Percentiles rank a stretch among this genome's conserved stretches.
Conservation (phyloP, 2,113 vertebrate species). For the Chamaea fasciata region DNA sequence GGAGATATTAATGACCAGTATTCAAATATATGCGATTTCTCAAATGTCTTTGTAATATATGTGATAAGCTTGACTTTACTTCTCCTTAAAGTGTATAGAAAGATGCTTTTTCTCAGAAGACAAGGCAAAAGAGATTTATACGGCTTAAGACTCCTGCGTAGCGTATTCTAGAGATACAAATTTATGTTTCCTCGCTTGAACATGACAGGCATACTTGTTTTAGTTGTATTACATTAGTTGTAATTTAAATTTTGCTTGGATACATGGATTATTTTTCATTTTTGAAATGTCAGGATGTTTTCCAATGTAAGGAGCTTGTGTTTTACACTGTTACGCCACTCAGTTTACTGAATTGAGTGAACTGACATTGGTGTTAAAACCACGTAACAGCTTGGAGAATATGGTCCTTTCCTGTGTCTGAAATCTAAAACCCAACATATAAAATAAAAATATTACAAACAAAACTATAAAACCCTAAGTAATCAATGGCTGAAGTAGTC, state of each 20-base stretch:
- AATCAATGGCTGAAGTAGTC: background rate
- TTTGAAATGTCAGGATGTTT: background rate
- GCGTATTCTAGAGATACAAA: background rate
- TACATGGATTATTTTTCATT: background rate
- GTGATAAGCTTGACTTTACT: background rate
- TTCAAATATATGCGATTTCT: background rate
- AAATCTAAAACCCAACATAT: background rate
- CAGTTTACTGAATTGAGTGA: background rate
- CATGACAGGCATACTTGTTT: background rate
- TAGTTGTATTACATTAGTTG: background rate
- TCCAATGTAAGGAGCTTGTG: background rate
- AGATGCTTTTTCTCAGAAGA: background rate
- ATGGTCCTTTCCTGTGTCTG: background rate
- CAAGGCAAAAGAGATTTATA: background rate
- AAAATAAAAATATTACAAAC: background rate
- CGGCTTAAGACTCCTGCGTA: background rate
- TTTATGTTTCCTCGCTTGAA: background rate
- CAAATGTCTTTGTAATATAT: background rate
- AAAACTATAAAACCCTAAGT: background rate
- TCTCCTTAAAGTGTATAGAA: background rate
- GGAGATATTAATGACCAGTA: background rate
- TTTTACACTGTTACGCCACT: background rate
- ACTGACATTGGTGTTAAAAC: background rate
- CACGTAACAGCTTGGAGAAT: background rate
- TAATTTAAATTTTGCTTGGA: background rate